Conservation (phyloP, 2,888 invertebrate genomes). For the Leptogaster cylindrica region DNA sequence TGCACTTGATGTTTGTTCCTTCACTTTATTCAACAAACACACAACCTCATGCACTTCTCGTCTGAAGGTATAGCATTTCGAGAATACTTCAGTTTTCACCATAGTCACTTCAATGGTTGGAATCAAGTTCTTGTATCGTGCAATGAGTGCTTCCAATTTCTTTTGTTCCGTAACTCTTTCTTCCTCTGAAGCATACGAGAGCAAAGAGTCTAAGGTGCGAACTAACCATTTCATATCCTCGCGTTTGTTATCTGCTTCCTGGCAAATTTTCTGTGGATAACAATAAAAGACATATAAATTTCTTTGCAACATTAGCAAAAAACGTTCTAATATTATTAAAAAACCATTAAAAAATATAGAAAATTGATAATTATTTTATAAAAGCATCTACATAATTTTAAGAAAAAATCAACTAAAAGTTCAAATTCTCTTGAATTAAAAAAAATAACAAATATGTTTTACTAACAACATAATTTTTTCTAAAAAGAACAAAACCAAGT, state of each 20-base stretch:
- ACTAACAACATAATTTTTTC: too few species aligned
- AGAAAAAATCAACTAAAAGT: background rate
- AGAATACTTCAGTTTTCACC: slow-evolving; percentile 90
- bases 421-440: background rate
- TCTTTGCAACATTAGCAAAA: too few species aligned
- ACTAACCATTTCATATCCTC: slow-evolving; percentile 97
- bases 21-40: slow-evolving; percentile 76
- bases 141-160: slow-evolving; percentile 80
- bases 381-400: background rate
- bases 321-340: too few species aligned
- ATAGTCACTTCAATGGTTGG: slow-evolving; percentile 92
- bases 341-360: background rate
- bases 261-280: slow-evolving; percentile 83
- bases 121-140: slow-evolving; percentile 88
- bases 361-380: background rate
- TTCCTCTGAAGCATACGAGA: slow-evolving; percentile 79
- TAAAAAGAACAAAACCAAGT: too few species aligned
- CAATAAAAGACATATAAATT: too few species aligned
- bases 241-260: slow-evolving; percentile 86
- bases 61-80: slow-evolving; percentile 90
- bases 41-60: slow-evolving; percentile 88
- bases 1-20: slow-evolving; percentile 73
- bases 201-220: slow-evolving; percentile 85
- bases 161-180: slow-evolving; percentile 83
- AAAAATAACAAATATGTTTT: too few species aligned